Conservation (phyloP, 1,140 invertebrate genomes). For the Archegozetes longisetosus region DNA sequence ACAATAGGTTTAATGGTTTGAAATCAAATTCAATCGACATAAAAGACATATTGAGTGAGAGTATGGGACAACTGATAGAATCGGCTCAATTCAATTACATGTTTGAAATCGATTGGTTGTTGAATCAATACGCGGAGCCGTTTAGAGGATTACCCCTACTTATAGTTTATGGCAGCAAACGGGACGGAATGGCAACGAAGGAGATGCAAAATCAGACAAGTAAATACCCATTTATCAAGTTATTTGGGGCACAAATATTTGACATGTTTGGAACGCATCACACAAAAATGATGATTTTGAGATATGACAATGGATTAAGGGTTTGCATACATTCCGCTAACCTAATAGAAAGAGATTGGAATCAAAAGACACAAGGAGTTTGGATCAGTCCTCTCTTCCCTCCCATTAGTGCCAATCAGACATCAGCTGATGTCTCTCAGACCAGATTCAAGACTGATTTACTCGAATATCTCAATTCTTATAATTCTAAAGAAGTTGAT, state of each 20-base stretch:
- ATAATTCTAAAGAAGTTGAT: constrained; percentile 46
- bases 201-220: neutral
- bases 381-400: constrained; percentile 74
- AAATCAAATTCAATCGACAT: constrained; percentile 24
- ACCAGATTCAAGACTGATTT: constrained; percentile 74
- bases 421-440: constrained; percentile 36
- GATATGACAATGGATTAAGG: constrained; percentile 59
- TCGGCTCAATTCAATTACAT: constrained; percentile 73
- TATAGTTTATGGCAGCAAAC: constrained; percentile 16
- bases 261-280: constrained; percentile 21
- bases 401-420: constrained; percentile 31
- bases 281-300: constrained; percentile 71
- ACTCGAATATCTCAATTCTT: constrained; percentile 58
- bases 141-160: constrained; percentile 23
- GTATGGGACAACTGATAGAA: constrained; percentile 14
- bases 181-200: neutral
- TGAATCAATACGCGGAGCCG: constrained; percentile 44
- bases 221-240: constrained; percentile 29
- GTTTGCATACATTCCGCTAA: constrained; percentile 85
- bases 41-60: constrained; percentile 23
- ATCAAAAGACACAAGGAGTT: constrained; percentile 76
- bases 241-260: constrained; percentile 10
- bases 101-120: constrained; percentile 63
- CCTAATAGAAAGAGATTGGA: constrained; percentile 76
- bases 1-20: constrained; percentile 23